Base-by-base conservation (phyloP, 2,888 invertebrate genomes). In the Margaritifera margaritifera region DNA sequence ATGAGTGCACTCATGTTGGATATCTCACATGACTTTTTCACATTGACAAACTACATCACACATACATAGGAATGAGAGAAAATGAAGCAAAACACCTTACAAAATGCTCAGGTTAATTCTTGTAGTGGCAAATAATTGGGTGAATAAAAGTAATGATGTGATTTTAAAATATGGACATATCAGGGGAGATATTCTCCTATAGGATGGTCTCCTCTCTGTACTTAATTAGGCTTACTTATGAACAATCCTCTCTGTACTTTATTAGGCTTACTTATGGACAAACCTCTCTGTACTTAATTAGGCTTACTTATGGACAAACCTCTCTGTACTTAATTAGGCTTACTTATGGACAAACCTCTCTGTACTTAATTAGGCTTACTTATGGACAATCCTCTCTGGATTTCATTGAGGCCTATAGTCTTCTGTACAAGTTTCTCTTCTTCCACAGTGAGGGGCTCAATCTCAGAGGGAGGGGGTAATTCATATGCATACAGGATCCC, bases 401-500 rank as follows among this genome's bases (percentile, higher is more conserved):
- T 85, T 63, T 85, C 84, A 72, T 75, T 84, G 31, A 85, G 78
- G 24, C 83, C 84, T 19, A 84, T 60, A 42, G 58, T 77, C 54
- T 75, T 78, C 67, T 75, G 79, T 55, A 75, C 72, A 20, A 58
- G 42, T 42, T 69, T 70, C 62, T 86, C 86, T 58, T 88, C 88
- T 67, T 84, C 85, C 18, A 80, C 83, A 27, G 85, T 74, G 69
- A 87, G 77, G 55, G 86, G 77, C 55, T 83, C 80, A 71, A 87
- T 86, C 11, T 82, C 81, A 19, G 85, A 79, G 0, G 80, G 78
- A 19, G 89, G 89, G 64, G 93, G 93, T 78, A 94, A 86, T 90
- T 95, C 94, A 91, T 94, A 94, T 18, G 93, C 93, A 88, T 92
- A 93, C 72, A 95, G 90, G 42, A 86, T 83, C 60, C 89, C 87